Conservation (phyloP, 2,113 vertebrate species). For the Catharus bicknelli region DNA sequence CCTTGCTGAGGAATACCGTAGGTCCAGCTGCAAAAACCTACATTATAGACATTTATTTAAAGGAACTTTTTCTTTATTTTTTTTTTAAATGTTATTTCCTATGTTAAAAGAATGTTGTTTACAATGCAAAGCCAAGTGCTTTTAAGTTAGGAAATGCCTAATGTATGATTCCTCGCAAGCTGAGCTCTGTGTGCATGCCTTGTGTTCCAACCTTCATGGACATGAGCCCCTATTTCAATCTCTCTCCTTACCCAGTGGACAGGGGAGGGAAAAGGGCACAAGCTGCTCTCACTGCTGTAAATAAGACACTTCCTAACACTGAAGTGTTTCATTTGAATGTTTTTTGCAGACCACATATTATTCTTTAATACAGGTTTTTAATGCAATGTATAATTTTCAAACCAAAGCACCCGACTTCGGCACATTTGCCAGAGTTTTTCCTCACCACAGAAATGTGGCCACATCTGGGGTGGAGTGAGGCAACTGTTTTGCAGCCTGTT, state of each 20-base stretch:
- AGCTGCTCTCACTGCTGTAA: neutral
- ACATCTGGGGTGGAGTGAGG: conserved; percentile 24
- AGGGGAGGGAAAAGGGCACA: neutral
- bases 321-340: neutral
- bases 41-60: neutral
- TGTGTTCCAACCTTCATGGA: neutral
- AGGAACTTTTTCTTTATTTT: neutral
- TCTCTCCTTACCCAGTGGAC: neutral
- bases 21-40: conserved; percentile 18
- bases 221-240: neutral
- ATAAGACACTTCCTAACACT: conserved; percentile 52
- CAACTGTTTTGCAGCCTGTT: neutral
- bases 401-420: conserved; percentile 14
- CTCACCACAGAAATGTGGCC: conserved; percentile 41
- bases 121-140: conserved; percentile 52
- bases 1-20: neutral
- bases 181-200: neutral
- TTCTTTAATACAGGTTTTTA: conserved; percentile 53
- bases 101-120: conserved; percentile 59
- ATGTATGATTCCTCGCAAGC: conserved; percentile 21
- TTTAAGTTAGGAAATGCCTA: conserved; percentile 65
- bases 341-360: conserved; percentile 39
- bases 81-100: neutral
- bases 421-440: conserved; percentile 38
- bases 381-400: conserved; percentile 50